Base-by-base conservation (phyloP, 2,797 vertebrate species). In the Ctenochaetus hawaiiensis region DNA sequence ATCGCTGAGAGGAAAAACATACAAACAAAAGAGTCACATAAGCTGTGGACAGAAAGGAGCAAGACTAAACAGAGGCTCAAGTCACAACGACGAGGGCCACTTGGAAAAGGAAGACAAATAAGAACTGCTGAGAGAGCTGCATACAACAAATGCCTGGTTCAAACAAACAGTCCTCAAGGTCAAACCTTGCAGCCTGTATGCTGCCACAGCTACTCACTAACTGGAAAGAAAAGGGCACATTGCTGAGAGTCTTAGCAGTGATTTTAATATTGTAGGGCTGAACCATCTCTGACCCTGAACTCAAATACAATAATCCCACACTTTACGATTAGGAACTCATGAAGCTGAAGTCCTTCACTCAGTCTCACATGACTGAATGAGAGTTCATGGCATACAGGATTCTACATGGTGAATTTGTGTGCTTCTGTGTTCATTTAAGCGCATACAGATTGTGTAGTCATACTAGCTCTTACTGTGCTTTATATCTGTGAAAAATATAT, bases 1-100 rank as follows among this genome's bases (percentile, higher is more conserved):
- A 86, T 99, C 98, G 37, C 98, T 99, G 84, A 67, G 87, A 79
- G 67, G 54, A 30, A 80, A 60, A 74, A 77, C 23, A 68, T 57
- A 68, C 0, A 7, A 75, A 56, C 9, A 52, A 57, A 63, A 68
- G 43, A 41, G 13, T 51, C 54, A 22, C 43, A 69, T 57, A 17
- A 57, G 48, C 54, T 48, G 39, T 0, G 16, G 43, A 68, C 9
- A 66, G 26, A 49, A 45, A 58, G 45, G 53, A 64, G 8, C 3
- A 6, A 44, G 45, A 63, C 18, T 9, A 67, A 23, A 58, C 7
- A 53, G 0, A 76, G 22, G 53, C 67, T 78, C n/a, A 5, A n/a
- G 30, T 65, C 43, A 49, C 30, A 67, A 30, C 11, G 16, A 30
- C 30, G 5, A 0, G 30, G 30, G 30, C 30, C 30, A 30, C 30